A percentile compares a stretch with the other conserved stretches of the same genome.
Conservation (phyloP, 2,888 invertebrate species). For the Branchipolynoe longqiensis region DNA sequence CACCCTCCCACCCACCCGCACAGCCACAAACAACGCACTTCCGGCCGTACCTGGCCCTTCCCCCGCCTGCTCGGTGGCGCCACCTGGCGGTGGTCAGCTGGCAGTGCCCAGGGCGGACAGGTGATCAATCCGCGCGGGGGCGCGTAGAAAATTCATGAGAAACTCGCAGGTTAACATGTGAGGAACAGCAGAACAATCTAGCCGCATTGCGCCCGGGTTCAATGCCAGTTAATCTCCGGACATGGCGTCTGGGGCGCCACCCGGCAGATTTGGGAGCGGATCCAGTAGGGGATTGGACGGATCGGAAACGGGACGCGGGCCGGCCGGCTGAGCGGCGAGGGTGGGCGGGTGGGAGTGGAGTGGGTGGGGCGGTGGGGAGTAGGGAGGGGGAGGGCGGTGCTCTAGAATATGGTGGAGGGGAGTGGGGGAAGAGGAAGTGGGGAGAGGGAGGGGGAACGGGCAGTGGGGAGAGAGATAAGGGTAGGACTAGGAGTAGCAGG, state of each 20-base stretch:
- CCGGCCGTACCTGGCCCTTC: background rate
- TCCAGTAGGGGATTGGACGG: background rate
- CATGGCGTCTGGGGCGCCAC: background rate
- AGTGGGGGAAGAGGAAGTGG: background rate
- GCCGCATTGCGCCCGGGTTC: background rate
- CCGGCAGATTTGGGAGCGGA: background rate
- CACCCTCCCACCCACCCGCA: background rate
- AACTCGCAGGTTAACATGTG: constrained; percentile 33
- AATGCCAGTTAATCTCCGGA: background rate
- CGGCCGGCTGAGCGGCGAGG: background rate
- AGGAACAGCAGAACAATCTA: background rate
- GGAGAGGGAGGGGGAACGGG: background rate
- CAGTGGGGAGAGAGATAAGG: background rate
- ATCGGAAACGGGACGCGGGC: no score
- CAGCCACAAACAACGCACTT: background rate
- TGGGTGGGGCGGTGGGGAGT: background rate
- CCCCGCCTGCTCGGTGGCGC: background rate
- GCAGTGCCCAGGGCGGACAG: background rate
- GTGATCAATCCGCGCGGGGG: constrained; percentile 1
- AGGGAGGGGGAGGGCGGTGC: no score
- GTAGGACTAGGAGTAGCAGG: background rate
- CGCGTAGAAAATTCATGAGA: constrained; percentile 39
- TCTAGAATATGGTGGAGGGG: background rate
- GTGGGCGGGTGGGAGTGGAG: background rate
- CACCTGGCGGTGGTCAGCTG: background rate